Base-by-base conservation (phyloP, 1,140 invertebrate species). In the Kradibia gibbosae region DNA sequence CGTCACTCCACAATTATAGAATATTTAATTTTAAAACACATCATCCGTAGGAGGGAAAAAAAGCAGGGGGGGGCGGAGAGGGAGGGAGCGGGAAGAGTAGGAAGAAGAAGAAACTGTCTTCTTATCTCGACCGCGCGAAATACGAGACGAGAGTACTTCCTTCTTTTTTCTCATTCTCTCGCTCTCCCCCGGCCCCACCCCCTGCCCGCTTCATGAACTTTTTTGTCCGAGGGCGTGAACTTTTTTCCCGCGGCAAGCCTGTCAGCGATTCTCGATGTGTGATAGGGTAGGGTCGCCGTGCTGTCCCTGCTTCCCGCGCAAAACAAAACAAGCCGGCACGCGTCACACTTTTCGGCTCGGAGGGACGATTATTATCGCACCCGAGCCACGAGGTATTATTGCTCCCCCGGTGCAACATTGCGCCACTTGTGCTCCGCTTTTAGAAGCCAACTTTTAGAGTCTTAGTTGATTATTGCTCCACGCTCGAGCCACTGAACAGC, bases 21-120 rank as follows among this genome's bases (percentile, higher is more conserved):
- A 81, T 39, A 60, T 81, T 77, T 81, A 81, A 81, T 76, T 81
- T 81, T 81, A 81, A 81, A 81, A 80, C 50, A 48, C 78, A 62
- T 57, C 70, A 34, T 73, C 71, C 34, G 20, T 67, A 67, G 34
- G 34, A 67, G 34, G 10, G 50, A 39, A 57, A 57, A 67, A 67
- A 67, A 11, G 17, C 20, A 39, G 62, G n/a, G 34, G 11, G 34
- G 34, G 62, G n/a, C 17, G 34, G 25, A 17, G 36, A 39, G 34
- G 62, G 20, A n/a, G 20, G 15, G 50, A 22, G 5, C 3, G 4
- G 34, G 72, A 55, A 74, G 50, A n/a, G 57, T 17, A 36, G 34
- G 25, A 48, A n/a, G 39, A 31, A 25, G n/a, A 79, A 72, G 55
- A 39, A 73, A 48, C 17, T 73, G 71, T 53, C 55, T 62, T 75